phyloP scores from a whole-genome alignment of 2,888 invertebrate species.

The Callyntrura sp. region DNA sequence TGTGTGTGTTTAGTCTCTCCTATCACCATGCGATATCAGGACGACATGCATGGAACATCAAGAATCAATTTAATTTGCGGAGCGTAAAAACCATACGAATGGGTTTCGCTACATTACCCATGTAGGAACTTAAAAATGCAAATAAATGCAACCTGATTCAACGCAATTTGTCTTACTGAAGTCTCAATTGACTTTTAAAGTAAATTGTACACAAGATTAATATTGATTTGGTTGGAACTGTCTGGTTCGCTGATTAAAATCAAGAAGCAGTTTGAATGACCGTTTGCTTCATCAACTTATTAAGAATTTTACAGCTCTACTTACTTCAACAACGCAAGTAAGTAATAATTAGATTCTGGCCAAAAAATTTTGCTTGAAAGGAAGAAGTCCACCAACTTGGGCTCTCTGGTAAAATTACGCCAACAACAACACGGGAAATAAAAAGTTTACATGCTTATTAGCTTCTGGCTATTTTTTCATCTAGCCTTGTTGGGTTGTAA shows the following conservation, averaged over 20 bases:
- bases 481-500: too few species aligned
- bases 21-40: background rate
- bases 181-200: too few species aligned
- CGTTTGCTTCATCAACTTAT: constrained; percentile 44
- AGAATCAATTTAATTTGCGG: background rate
- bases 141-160: background rate
- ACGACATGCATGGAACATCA: background rate
- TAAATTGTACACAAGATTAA: too few species aligned
- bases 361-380: background rate
- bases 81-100: background rate
- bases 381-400: background rate
- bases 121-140: background rate
- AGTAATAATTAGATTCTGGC: too few species aligned
- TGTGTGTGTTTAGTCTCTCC: background rate
- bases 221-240: background rate
- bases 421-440: background rate
- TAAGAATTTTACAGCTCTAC: background rate
- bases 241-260: constrained; percentile 39
- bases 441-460: too few species aligned
- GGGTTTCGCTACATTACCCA: background rate
- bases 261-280: background rate
- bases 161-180: background rate
- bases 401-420: background rate
- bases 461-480: too few species aligned
- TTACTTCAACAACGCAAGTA: background rate